Percentiles rank a stretch among this genome's conserved stretches.
phyloP scores from a whole-genome alignment of 30 jellyfish, hydroid and myxozoan species.

The Cassiopea xamachana region DNA sequence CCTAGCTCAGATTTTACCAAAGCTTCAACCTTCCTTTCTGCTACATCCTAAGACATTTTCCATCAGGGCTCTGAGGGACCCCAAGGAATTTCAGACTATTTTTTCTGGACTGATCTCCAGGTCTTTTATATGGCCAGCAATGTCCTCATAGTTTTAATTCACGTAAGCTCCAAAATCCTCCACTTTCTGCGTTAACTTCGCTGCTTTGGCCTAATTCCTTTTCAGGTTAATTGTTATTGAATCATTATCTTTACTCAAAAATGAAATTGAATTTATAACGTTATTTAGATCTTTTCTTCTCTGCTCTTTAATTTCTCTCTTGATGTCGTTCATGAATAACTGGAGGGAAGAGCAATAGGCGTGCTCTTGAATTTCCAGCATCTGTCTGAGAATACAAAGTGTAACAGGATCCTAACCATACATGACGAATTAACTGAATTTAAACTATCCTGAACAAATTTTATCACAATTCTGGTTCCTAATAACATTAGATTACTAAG shows the following conservation, averaged over 20 bases:
- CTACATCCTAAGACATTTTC: conserved; percentile 55
- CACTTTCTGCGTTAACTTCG: conserved; percentile 39
- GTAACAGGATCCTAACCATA: too few species aligned
- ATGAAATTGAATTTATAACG: conserved; percentile 41
- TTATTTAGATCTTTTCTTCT: conserved; percentile 29
- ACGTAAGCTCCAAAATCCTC: conserved; percentile 29
- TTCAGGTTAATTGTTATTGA: conserved; percentile 30
- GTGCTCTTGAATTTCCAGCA: conserved; percentile 28
- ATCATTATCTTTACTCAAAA: conserved; percentile 67
- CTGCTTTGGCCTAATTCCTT: conserved; percentile 12
- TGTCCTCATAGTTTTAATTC: conserved; percentile 49
- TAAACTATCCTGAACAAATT: conserved; percentile 11
- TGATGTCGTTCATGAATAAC: conserved; percentile 25
- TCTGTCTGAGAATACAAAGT: background rate
- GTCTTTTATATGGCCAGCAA: conserved; percentile 55
- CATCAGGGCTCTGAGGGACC: conserved; percentile 68
- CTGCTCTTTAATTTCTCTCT: conserved; percentile 25
- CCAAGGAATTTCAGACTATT: conserved; percentile 40
- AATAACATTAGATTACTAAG: background rate
- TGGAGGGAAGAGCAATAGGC: conserved; percentile 61
- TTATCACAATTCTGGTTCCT: conserved; percentile 4
- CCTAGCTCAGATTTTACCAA: conserved; percentile 50
- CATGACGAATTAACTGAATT: background rate
- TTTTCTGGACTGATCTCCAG: conserved; percentile 62
- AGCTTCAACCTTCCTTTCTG: conserved; percentile 53